These are phyloP conservation scores for Ptychochromis oligacanthus DNA, from an alignment of 2,113 vertebrate species.

Conservation along the genomic window DNA sequence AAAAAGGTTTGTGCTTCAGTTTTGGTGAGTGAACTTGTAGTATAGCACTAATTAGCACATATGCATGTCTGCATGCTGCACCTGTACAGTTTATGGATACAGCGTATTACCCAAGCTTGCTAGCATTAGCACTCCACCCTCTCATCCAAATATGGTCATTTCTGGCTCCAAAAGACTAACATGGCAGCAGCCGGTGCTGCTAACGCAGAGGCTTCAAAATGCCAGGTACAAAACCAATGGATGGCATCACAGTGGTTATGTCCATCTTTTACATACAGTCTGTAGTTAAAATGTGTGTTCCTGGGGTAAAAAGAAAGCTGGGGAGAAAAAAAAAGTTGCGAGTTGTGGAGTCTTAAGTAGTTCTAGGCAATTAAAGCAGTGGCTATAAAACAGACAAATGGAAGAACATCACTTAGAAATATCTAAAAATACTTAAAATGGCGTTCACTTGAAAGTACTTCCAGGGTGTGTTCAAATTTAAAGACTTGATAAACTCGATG, in stretches of 20 bases:
- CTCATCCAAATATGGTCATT: not conserved
- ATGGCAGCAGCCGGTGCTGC: not conserved
- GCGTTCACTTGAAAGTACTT: not conserved
- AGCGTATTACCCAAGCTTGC: not conserved
- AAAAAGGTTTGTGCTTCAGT: not conserved
- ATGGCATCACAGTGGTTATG: not conserved
- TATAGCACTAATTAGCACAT: not conserved
- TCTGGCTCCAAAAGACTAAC: not conserved
- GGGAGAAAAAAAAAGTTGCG: not conserved
- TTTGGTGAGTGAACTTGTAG: not conserved
- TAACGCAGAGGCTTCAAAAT: not conserved
- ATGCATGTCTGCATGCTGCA: accelerated
- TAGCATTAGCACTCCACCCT: no score
- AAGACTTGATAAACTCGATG: not conserved
- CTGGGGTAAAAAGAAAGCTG: not conserved
- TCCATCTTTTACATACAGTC: not conserved
- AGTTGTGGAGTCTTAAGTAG: not conserved
- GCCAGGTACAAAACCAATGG: not conserved
- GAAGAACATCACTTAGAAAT: not conserved
- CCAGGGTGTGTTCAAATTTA: not conserved
- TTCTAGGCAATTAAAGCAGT: not conserved
- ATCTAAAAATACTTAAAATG: conserved; percentile 5
- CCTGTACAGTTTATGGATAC: not conserved
- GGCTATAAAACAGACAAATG: not conserved
- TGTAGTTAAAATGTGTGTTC: not conserved